Base-by-base conservation (phyloP, 2,888 invertebrate species). In the Eulithis prunata region DNA sequence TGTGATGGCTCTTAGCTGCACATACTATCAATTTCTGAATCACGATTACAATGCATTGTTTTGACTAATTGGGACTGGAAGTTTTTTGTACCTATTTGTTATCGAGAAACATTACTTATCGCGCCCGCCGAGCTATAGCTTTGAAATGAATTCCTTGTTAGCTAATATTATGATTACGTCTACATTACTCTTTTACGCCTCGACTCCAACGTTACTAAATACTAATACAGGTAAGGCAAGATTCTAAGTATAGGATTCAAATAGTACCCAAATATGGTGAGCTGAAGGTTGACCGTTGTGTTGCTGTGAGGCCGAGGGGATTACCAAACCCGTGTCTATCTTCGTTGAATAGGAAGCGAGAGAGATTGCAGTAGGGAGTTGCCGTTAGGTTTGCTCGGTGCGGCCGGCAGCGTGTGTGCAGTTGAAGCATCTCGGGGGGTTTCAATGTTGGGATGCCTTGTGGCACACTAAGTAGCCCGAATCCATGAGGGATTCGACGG, bases 191-290 rank as follows among this genome's bases (percentile, higher is more conserved):
- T 74, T 80, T 79, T 68, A 80, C 74, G 77, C 81, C 79, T 80
- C 76, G 75, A 79, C 78, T 78, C 83, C 86, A 85, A 84, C 80
- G 78, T 76, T 75, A 79, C 75, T 72, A 80, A 81, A 28, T 45
- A 76, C 84, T 88, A 88, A 76, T 78, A 83, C 75, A 84, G 79
- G 80, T 84, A 84, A 87, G 88, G 86, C 85, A 90, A 88, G 89
- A 87, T 86, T 88, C 89, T 90, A 91, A 92, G 82, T 59, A 91
- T 86, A 91, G 91, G 91, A 90, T 90, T 87, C 75, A 92, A 92
- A 91, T 86, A 89, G 90, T 93, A 93, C 92, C 92, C 90, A 91
- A 84, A 89, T 83, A 86, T 90, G 91, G 85, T 90, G 91, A 87
- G 91, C 88, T 81, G 85, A 77, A 79, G 84, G 88, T 86, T 77